Evolutionary conservation across 1,140 invertebrate species (phyloP), one percentile per base, ranked within the genome.

Genomic region (Drosophila bocqueti): DNA sequence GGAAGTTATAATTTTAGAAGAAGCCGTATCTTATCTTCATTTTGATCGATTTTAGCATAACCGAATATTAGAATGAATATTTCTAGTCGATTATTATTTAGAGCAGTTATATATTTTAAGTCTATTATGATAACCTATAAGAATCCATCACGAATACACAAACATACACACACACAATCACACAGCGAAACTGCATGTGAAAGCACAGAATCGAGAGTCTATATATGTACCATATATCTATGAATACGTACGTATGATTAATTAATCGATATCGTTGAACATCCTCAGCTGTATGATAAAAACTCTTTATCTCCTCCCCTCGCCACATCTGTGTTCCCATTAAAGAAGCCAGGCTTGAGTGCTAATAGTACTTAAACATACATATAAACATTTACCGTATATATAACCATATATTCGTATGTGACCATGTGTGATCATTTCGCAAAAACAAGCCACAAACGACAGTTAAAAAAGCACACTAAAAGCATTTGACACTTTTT

Each of bases 231-330:
- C 24, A 24, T 24, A 52, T 34, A 46, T 75, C 47, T 74, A 52
- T 42, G 36, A 55, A 73, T 83, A 73, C 57, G 47, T 68, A 63
- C 50, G 60, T 79, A 61, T 71, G 60, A 58, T 76, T 79, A 58
- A 61, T 54, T 69, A 79, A 66, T 50, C 62, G 64, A 76, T 54
- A 71, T 76, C 75, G 81, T 83, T 83, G 60, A 69, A 65, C 50
- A 71, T 50, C 57, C 61, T 67, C 73, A 54, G 79, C 63, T 84
- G 81, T 84, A 81, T 64, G 64, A 81, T 84, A 81, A 77, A 59
- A 72, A 49, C 47, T 63, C 21, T 47, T 47, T 57, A 57, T 73
- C 54, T 61, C 46, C 68, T 73, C 68, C 71, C 71, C 52, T 71
- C 46, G 68, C 46, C 29, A 73, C 38, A 13, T 66, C 55, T 49